phyloP scores from a whole-genome alignment of 2,888 invertebrate genomes.

The Hesperia comma region DNA sequence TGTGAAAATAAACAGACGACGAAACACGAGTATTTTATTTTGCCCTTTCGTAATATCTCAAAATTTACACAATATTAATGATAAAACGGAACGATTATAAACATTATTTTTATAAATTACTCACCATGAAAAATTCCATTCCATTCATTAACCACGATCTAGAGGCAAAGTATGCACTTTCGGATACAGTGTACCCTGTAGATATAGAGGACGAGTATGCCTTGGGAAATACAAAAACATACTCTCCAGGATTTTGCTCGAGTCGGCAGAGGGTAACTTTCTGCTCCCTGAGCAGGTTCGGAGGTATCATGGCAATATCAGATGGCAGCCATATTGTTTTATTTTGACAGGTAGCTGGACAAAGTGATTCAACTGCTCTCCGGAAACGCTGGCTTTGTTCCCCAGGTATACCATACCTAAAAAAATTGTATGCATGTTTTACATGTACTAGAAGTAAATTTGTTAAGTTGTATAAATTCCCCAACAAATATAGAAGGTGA shows the following conservation, averaged over 20 bases:
- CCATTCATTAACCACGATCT: constrained; percentile 90
- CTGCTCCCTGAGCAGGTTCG: constrained; percentile 88
- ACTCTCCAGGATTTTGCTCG: constrained; percentile 94
- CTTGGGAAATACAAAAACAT: constrained; percentile 93
- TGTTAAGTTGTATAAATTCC: too few relatives aligned
- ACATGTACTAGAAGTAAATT: background rate
- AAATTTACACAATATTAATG: too few relatives aligned
- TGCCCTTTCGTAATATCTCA: too few relatives aligned
- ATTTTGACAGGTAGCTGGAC: constrained; percentile 92
- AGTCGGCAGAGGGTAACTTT: constrained; percentile 91
- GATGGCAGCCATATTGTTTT: constrained; percentile 95
- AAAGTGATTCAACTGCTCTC: constrained; percentile 88
- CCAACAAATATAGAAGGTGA: too few relatives aligned
- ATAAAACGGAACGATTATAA: too few relatives aligned
- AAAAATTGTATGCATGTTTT: background rate
- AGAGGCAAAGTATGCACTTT: constrained; percentile 96
- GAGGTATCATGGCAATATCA: constrained; percentile 97
- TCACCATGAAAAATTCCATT: constrained; percentile 88
- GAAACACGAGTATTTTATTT: too few relatives aligned
- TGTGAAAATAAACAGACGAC: too few relatives aligned
- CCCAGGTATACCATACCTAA: constrained; percentile 91
- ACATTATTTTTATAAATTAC: constrained; percentile 5
- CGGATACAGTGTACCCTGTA: constrained; percentile 94
- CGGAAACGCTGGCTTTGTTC: constrained; percentile 90
- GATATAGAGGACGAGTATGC: constrained; percentile 95